Conservation (phyloP, 2,888 invertebrate species). For the Nycteola revayana region DNA sequence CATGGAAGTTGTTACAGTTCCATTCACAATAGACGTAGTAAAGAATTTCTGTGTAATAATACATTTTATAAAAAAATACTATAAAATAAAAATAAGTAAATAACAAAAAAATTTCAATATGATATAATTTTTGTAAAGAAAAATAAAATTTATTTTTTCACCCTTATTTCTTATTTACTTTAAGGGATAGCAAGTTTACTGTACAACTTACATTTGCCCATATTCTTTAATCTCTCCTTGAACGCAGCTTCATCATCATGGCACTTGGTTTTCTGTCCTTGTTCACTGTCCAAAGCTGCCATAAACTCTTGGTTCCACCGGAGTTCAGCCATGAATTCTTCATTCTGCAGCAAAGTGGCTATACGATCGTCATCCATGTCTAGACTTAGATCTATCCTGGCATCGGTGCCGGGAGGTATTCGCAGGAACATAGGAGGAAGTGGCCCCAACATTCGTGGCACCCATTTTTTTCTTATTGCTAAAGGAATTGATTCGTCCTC, state of each 20-base stretch:
- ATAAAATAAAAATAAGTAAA: no score
- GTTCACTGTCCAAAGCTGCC: conserved; percentile 90
- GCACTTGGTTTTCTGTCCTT: conserved; percentile 70
- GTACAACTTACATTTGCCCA: conserved; percentile 86
- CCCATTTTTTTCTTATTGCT: conserved; percentile 85
- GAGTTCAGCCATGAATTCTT: conserved; percentile 94
- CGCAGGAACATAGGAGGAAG: conserved; percentile 91
- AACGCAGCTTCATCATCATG: conserved; percentile 87
- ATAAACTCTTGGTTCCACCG: conserved; percentile 94
- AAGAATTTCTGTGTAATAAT: no score
- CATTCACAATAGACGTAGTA: no score
- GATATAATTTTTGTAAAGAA: no score
- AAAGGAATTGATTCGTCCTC: conserved; percentile 71
- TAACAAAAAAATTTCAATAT: no score
- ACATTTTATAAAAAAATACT: no score
- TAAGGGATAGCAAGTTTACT: no score
- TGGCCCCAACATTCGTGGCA: conserved; percentile 89
- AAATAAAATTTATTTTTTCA: no score
- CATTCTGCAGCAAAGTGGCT: conserved; percentile 93
- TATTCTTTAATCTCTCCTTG: conserved; percentile 89
- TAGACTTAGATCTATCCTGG: conserved; percentile 68
- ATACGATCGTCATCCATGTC: conserved; percentile 93
- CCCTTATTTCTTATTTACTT: no score
- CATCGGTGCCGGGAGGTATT: conserved; percentile 77
- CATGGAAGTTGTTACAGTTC: no score